Evolutionary conservation across 2,888 invertebrate species (phyloP), one percentile per base, ranked within the genome.

Genomic region (Oasisia sp.): DNA sequence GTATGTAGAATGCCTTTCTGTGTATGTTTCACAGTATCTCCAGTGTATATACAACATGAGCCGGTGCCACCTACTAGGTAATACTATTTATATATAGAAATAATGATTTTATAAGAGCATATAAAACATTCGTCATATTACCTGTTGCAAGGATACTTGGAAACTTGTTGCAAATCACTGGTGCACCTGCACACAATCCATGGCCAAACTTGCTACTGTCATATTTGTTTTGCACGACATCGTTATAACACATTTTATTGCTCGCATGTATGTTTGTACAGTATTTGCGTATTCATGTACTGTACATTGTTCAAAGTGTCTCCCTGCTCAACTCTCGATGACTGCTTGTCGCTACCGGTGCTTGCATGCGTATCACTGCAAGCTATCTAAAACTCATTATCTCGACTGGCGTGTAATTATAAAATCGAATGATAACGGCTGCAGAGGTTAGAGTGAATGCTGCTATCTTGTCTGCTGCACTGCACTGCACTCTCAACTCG

Each of bases 11-110:
- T 74, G 74, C 74, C 14, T 50, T 50, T 50, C 50, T 50, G 12
- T 50, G 38, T 38, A 38, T 38, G 2, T 14, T 9, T 14, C 50
- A 50, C 50, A 9, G 14, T 27, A 74, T 74, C 7, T 74, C 27
- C 74, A 74, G 74, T 74, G 74, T 74, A 74, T 74, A 74, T 74
- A 74, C 74, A 74, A 74, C 74, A 27, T 74, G 74, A 74, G 74
- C 74, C 74, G 27, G 50, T 50, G 50, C 9, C 50, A 50, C 50
- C 50, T 50, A 50, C 50, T 14, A 50, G 19, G 27, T 74, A 74
- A 74, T 74, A 74, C 27, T 74, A 74, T 74, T 74, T 74, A 74
- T 74, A 74, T 74, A 74, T 74, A 74, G 74, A 74, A 74, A 74
- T 74, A 74, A 74, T n/a, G 5, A 74, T 74, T 27, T 27, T 27